Evolutionary conservation across 2,888 invertebrate species (phyloP).

Genomic region (Allygus modestus): DNA sequence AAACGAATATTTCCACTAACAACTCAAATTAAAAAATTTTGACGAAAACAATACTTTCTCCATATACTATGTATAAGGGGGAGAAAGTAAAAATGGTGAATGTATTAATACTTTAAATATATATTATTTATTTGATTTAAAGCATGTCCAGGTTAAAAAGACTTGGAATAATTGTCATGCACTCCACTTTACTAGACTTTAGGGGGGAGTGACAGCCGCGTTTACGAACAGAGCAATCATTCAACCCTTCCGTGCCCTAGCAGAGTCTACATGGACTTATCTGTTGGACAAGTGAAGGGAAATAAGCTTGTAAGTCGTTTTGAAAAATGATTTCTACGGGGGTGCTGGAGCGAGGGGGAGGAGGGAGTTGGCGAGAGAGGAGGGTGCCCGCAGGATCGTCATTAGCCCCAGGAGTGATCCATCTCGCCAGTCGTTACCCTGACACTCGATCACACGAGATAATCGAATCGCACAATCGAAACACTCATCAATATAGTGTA

Average conservation of each 20-base stretch:
- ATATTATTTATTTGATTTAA: no score
- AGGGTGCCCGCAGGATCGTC: constrained; percentile 36
- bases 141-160: no score
- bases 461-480: constrained; percentile 29
- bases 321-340: constrained; percentile 63
- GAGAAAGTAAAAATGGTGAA: no score
- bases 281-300: constrained; percentile 36
- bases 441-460: constrained; percentile 37
- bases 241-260: not conserved
- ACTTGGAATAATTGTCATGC: no score
- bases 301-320: constrained; percentile 60
- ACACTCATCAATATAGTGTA: constrained; percentile 23
- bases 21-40: no score
- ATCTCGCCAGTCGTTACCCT: constrained; percentile 33
- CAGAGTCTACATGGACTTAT: not conserved
- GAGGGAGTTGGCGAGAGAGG: not conserved
- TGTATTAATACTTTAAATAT: no score
- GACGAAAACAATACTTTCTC: no score
- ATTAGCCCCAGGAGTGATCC: constrained; percentile 60
- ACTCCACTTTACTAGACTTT: no score
- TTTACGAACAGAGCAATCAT: not conserved
- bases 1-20: no score
- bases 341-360: not conserved
- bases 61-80: no score
- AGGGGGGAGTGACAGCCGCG: no score